phyloP scores from a whole-genome alignment of 2,113 vertebrate species.

The Gambusia affinis region DNA sequence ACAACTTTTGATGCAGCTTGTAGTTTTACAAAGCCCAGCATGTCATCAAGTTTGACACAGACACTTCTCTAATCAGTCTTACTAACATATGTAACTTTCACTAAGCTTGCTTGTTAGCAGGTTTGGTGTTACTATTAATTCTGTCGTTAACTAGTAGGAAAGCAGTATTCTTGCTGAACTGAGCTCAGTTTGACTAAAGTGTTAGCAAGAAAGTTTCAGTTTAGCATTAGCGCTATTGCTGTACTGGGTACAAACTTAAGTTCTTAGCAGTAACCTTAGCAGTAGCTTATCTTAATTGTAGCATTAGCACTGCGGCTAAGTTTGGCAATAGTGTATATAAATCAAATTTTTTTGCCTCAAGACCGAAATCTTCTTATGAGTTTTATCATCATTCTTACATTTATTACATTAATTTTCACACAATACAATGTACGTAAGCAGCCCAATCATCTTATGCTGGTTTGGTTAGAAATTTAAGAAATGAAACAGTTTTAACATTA shows the following conservation, averaged over 20 bases:
- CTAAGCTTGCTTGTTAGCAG: background rate
- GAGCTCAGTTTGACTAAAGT: too few relatives aligned
- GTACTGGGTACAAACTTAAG: background rate
- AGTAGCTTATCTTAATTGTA: background rate
- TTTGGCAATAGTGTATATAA: background rate
- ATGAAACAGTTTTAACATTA: background rate
- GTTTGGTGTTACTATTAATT: background rate
- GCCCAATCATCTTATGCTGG: too few relatives aligned
- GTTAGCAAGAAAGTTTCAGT: too few relatives aligned
- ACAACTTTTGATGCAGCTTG: background rate
- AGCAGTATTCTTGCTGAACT: background rate
- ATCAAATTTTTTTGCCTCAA: background rate
- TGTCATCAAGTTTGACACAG: background rate
- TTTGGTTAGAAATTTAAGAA: background rate
- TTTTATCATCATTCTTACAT: background rate
- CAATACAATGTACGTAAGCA: background rate
- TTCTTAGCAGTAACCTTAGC: background rate
- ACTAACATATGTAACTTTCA: too few relatives aligned
- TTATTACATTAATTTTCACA: background rate
- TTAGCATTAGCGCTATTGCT: too few relatives aligned
- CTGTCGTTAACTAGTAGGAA: background rate
- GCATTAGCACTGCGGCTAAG: background rate
- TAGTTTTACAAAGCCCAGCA: background rate
- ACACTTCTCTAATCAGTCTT: background rate
- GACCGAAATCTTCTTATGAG: background rate